A percentile compares a stretch with the other conserved stretches of the same genome.
These are phyloP conservation scores for Pseudonaja textilis DNA, from an alignment of 2,113 vertebrate genomes.

Conservation along the genomic window DNA sequence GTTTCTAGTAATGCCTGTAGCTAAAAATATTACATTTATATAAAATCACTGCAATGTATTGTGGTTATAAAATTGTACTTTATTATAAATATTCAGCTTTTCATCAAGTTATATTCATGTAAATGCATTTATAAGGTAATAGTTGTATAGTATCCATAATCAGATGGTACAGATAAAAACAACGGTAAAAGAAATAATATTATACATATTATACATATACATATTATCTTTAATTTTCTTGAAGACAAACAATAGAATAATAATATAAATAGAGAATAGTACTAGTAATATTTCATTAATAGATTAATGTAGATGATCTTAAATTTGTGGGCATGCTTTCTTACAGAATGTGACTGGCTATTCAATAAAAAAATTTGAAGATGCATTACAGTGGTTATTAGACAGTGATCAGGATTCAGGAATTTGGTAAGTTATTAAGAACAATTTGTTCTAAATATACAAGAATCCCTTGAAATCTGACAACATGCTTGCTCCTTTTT, in stretches of 20 bases:
- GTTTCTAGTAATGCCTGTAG: constrained; percentile 50
- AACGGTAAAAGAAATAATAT: neutral
- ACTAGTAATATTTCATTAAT: constrained; percentile 18
- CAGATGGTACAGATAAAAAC: neutral
- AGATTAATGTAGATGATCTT: constrained; percentile 38
- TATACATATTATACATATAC: neutral
- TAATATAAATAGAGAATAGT: neutral
- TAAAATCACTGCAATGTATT: neutral
- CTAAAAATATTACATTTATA: constrained; percentile 39
- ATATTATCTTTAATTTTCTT: neutral
- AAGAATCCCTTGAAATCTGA: neutral
- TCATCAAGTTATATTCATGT: constrained; percentile 27
- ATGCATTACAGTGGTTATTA: constrained; percentile 73
- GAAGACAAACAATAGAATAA: neutral
- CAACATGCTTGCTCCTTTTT: neutral
- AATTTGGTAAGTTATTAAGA: constrained; percentile 64
- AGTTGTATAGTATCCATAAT: neutral
- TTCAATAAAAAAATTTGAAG: constrained; percentile 65
- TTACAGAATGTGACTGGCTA: constrained; percentile 70
- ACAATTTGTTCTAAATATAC: neutral
- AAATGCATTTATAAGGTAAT: constrained; percentile 26
- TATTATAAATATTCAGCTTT: neutral
- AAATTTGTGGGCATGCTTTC: constrained; percentile 40
- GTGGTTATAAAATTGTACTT: constrained; percentile 21
- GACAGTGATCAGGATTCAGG: constrained; percentile 75